Percentiles rank a stretch among this genome's conserved stretches.
phyloP scores from a whole-genome alignment of 2,888 invertebrate genomes.

The Rotaria macrura region DNA sequence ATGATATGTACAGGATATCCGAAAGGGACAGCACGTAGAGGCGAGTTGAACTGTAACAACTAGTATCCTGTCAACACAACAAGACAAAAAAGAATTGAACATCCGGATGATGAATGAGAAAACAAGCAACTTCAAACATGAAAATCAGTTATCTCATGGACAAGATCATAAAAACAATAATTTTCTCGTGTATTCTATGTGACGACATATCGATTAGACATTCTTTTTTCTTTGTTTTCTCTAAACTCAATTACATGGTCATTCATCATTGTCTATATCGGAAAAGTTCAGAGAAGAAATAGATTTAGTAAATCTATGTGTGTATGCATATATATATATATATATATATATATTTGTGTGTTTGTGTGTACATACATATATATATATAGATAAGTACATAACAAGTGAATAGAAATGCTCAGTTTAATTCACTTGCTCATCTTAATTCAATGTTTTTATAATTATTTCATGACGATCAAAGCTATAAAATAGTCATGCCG shows the following conservation, averaged over 20 bases:
- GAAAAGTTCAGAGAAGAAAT: not conserved
- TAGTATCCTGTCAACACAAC: not conserved
- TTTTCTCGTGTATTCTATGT: not conserved
- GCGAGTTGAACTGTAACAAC: not conserved
- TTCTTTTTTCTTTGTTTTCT: not conserved
- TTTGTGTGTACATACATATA: too few relatives aligned
- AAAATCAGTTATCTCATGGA: not conserved
- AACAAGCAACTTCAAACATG: not conserved
- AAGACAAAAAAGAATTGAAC: not conserved
- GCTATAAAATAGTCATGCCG: not conserved
- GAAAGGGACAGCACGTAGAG: not conserved
- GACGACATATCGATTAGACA: not conserved
- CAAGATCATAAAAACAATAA: not conserved
- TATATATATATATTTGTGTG: too few relatives aligned
- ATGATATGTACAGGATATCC: constrained; percentile 4
- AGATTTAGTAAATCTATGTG: not conserved
- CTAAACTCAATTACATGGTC: not conserved
- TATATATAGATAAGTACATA: not conserved
- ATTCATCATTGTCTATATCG: not conserved
- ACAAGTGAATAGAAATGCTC: not conserved
- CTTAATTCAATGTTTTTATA: constrained; percentile 3
- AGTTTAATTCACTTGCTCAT: not conserved
- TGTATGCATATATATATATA: not conserved
- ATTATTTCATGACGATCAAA: not conserved
- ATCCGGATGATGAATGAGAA: not conserved